Percentiles rank a stretch among this genome's conserved stretches.
These are phyloP conservation scores for Diplazon laetatorius DNA, from an alignment of 2,888 invertebrate species.

Conservation along the genomic window DNA sequence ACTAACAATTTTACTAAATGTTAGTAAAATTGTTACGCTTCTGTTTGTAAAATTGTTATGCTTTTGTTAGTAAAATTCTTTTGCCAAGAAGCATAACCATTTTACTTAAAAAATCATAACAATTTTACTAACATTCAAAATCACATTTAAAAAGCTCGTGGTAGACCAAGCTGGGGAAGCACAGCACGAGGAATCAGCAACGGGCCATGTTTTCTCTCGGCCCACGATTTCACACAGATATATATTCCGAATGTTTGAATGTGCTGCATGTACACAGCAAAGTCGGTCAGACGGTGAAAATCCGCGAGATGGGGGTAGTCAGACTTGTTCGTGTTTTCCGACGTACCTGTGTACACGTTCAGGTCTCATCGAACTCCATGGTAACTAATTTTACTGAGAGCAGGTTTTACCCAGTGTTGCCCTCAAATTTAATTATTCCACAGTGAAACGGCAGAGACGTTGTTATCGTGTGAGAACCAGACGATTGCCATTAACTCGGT, in stretches of 20 bases:
- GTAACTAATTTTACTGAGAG: slow-evolving; percentile 31
- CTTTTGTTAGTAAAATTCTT: too few species aligned
- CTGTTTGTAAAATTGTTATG: too few species aligned
- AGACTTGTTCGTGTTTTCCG: slow-evolving; percentile 23
- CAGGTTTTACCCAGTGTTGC: slow-evolving; percentile 29
- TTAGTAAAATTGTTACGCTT: too few species aligned
- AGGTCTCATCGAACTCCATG: slow-evolving; percentile 36
- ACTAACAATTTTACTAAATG: too few species aligned
- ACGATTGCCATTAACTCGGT: slow-evolving; percentile 14
- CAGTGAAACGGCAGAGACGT: slow-evolving; percentile 17
- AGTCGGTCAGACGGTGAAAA: slow-evolving; percentile 46
- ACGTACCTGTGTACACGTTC: slow-evolving; percentile 18
- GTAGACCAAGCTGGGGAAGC: background rate
- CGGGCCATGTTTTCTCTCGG: slow-evolving; percentile 48
- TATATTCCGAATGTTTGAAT: slow-evolving; percentile 24
- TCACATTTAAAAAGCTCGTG: too few species aligned
- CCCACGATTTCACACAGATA: slow-evolving; percentile 13
- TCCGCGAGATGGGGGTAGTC: slow-evolving; percentile 10
- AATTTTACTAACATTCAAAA: too few species aligned
- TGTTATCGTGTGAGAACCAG: slow-evolving; percentile 25
- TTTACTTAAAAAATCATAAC: too few species aligned
- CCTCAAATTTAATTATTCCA: slow-evolving; percentile 54
- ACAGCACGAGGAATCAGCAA: background rate
- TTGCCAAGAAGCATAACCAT: too few species aligned
- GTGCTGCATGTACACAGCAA: slow-evolving; percentile 17